Evolutionary conservation across 2,113 vertebrate species (phyloP).

Genomic region (Otus sunia): DNA sequence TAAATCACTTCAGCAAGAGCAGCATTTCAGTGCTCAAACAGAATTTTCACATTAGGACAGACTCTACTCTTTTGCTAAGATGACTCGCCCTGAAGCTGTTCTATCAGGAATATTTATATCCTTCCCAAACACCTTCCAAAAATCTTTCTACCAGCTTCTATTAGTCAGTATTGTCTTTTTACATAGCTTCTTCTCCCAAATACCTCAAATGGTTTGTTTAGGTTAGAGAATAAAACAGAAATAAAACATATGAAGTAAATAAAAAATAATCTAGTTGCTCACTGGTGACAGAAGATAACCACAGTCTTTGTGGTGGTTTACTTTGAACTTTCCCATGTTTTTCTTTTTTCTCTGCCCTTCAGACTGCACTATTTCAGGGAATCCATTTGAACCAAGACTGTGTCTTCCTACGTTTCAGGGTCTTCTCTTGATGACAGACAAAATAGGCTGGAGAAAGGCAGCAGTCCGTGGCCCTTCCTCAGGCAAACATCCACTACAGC

Average conservation of each 20-base stretch:
- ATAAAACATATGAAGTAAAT: background rate
- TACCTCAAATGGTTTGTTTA: background rate
- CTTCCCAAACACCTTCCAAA: background rate
- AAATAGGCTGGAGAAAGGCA: background rate
- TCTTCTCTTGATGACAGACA: background rate
- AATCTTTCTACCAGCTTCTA: background rate
- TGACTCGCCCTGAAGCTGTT: background rate
- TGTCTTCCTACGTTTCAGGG: background rate
- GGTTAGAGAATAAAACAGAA: background rate
- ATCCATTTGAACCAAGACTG: background rate
- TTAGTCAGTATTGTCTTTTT: background rate
- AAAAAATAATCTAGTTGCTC: background rate
- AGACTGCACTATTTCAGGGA: background rate
- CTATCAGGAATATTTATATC: background rate
- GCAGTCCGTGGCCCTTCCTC: background rate
- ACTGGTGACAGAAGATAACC: background rate
- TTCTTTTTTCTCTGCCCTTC: background rate
- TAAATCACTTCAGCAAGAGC: background rate
- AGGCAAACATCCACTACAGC: background rate
- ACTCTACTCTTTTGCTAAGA: background rate
- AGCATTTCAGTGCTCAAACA: background rate
- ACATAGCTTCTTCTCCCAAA: background rate
- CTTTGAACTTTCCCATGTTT: background rate
- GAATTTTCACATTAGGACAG: background rate
- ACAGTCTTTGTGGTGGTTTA: background rate